These are phyloP conservation scores for Lissocephala sabroskyi DNA, from an alignment of 2,888 invertebrate species.

Conservation along the genomic window DNA sequence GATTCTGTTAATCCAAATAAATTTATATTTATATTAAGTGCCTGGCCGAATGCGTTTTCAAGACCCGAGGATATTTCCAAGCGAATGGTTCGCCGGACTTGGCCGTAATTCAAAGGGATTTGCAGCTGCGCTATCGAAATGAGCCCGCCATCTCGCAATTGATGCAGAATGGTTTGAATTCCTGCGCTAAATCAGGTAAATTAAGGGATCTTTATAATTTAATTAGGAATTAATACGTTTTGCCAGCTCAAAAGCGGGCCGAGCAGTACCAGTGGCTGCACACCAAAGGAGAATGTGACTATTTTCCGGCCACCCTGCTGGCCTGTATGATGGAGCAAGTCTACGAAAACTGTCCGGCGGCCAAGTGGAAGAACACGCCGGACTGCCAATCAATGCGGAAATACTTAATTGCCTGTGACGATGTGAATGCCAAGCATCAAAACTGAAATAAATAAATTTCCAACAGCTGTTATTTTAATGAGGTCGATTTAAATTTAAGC, in stretches of 20 bases:
- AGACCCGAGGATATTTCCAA: constrained; percentile 24
- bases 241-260: constrained; percentile 26
- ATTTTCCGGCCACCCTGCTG: constrained; percentile 37
- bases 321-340: constrained; percentile 41
- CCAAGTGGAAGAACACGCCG: constrained; percentile 39
- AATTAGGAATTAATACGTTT: neutral
- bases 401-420: constrained; percentile 33
- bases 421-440: constrained; percentile 3
- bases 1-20: neutral
- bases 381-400: constrained; percentile 38
- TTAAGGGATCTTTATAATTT: no score
- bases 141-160: constrained; percentile 22
- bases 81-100: constrained; percentile 34
- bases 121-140: constrained; percentile 29
- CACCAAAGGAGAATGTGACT: constrained; percentile 33
- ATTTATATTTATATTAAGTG: no score
- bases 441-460: no score
- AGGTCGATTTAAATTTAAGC: no score
- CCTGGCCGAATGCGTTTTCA: constrained; percentile 45
- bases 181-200: constrained; percentile 27
- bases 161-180: constrained; percentile 20
- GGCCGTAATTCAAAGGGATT: constrained; percentile 18
- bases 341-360: constrained; percentile 42
- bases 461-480: no score
- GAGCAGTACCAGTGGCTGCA: constrained; percentile 39